A percentile compares a stretch with the other conserved stretches of the same genome.
These are phyloP conservation scores for human DNA, from an alignment of 2,113 vertebrate species.

Conservation along the genomic window DNA sequence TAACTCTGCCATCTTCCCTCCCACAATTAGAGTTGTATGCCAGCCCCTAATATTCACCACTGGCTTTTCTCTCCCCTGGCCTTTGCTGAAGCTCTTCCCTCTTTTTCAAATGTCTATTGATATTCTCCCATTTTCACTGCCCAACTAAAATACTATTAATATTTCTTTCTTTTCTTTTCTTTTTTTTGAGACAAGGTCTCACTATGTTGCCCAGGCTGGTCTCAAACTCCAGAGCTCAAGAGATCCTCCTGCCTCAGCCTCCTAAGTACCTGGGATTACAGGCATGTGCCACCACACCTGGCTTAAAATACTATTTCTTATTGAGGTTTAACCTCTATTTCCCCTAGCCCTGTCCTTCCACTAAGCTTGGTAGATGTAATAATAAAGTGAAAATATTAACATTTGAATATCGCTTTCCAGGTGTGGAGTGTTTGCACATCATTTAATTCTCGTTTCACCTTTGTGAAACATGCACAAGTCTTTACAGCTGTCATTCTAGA, in stretches of 20 bases:
- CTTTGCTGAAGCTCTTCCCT: not conserved
- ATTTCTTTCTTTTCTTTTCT: no score
- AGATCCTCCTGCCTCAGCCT: no score
- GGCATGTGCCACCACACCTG: no score
- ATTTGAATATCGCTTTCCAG: not conserved
- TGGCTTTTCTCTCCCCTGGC: not conserved
- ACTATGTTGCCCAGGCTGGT: no score
- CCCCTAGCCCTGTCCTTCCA: not conserved
- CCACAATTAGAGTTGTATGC: not conserved
- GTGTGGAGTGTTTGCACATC: not conserved
- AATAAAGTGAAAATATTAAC: conserved; percentile 3
- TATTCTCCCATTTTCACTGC: not conserved
- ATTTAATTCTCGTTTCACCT: not conserved
- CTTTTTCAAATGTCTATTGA: conserved; percentile 13
- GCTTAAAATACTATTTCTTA: not conserved
- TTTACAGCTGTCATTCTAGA: conserved; percentile 1
- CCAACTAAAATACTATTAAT: not conserved
- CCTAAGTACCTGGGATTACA: no score
- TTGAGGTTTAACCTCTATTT: conserved; percentile 43
- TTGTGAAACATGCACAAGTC: not conserved
- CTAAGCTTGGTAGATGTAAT: not conserved
- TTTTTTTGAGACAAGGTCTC: no score
- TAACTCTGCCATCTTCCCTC: not conserved
- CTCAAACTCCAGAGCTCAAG: no score
- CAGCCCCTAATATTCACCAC: not conserved